Base-by-base conservation (phyloP, 2,797 vertebrate genomes). In the Tragelaphus oryx region DNA sequence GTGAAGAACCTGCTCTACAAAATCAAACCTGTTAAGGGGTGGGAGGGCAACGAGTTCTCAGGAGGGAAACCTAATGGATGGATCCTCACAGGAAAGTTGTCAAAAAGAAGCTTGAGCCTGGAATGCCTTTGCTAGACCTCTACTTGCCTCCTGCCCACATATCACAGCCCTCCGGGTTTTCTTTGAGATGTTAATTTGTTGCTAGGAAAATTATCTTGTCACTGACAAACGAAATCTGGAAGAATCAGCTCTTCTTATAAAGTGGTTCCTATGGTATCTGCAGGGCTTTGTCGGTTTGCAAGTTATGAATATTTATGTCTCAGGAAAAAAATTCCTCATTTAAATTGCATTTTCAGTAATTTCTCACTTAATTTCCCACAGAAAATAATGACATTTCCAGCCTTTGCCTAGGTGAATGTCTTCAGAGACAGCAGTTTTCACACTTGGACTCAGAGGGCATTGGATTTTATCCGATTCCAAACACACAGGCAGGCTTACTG, bases 151-250 rank as follows among this genome's bases (percentile, higher is more conserved):
- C 96, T 96, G 97, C 97, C 96, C 92, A 90, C 97, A 92, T 52
- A 33, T 71, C 89, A 62, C 30, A 87, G 92, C 65, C 89, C 83
- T 95, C 96, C 65, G 2, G 2, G 68, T 89, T 97, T 93, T 89
- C 95, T 98, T 98, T 98, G 98, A 98, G 97, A 98, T 98, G 98
- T 98, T 98, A 98, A 98, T 98, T 98, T 98, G 96, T 97, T 98
- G 94, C 98, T 98, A 96, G 97, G 98, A 98, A 98, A 98, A 98
- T 98, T 97, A 98, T 97, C 89, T 97, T 98, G 98, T 98, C 98
- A 98, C 93, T 97, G 92, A 97, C 96, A 96, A 94, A 93, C 33
- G 60, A 95, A 95, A 97, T 97, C 97, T 97, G 97, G 97, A 98
- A 98, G 97, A 98, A 98, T 98, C 98, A 98, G 96, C 97, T 98